Conservation (phyloP, 2,797 vertebrate species). For the Sciaenops ocellatus region DNA sequence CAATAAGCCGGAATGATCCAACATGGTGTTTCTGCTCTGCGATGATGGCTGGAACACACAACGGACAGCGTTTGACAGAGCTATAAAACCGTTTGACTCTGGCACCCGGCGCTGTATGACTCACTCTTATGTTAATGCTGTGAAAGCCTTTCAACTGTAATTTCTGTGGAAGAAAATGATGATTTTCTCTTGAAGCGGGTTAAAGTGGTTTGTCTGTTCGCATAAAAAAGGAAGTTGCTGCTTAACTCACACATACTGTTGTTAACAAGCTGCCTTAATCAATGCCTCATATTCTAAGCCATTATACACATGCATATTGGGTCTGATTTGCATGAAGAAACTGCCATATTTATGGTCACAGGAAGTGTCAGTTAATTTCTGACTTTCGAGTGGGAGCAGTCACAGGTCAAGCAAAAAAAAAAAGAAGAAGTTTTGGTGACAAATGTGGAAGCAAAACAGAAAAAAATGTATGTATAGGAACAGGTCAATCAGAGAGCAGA, state of each 20-base stretch:
- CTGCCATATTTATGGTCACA: neutral
- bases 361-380: conserved; percentile 22
- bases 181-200: conserved; percentile 49
- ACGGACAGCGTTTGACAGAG: conserved; percentile 74
- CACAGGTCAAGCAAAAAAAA: conserved; percentile 10
- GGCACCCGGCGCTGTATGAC: conserved; percentile 72
- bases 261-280: conserved; percentile 24
- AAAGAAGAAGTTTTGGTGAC: conserved; percentile 28
- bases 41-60: conserved; percentile 78
- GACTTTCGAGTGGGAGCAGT: neutral
- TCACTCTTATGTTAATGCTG: conserved; percentile 81
- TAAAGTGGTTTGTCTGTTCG: conserved; percentile 53
- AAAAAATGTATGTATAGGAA: conserved; percentile 1
- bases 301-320: neutral
- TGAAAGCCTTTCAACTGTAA: conserved; percentile 63
- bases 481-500: conserved; percentile 6
- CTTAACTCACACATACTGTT: conserved; percentile 11
- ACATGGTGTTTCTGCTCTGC: conserved; percentile 80
- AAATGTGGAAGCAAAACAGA: conserved; percentile 42
- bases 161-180: conserved; percentile 61
- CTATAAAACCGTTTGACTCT: conserved; percentile 71
- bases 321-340: conserved; percentile 13
- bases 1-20: conserved; percentile 82
- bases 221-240: conserved; percentile 20
- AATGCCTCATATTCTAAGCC: conserved; percentile 10